A percentile compares a stretch with the other conserved stretches of the same genome.
phyloP scores from a whole-genome alignment of 2,113 vertebrate species.

The Petrocephalus microphthalmus region DNA sequence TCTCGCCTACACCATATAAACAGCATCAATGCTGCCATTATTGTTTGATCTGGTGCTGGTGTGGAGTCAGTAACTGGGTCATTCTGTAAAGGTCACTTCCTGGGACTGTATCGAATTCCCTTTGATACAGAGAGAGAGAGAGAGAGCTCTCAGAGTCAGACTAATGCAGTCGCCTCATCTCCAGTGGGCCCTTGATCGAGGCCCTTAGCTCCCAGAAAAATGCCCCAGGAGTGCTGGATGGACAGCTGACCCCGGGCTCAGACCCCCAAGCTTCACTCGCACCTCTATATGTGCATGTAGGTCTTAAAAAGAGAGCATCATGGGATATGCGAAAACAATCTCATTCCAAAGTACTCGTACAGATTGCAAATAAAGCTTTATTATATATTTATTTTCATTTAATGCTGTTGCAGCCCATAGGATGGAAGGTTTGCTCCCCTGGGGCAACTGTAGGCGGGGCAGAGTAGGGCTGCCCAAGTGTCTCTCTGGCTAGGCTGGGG shows the following conservation, averaged over 20 bases:
- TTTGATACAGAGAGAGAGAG: slow-evolving; percentile 22
- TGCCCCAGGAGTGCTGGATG: not conserved
- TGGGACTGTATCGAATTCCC: not conserved
- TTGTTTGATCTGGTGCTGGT: slow-evolving; percentile 42
- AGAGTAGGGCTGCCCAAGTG: not conserved
- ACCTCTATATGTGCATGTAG: not conserved
- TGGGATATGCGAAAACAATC: not conserved
- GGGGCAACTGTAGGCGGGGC: not conserved
- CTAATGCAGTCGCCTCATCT: not conserved
- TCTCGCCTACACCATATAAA: not conserved
- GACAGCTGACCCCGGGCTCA: not conserved
- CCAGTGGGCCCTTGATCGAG: not conserved
- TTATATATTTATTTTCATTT: not conserved
- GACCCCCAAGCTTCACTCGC: not conserved
- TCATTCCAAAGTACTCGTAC: not conserved
- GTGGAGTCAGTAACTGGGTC: slow-evolving; percentile 37
- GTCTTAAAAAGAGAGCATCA: not conserved
- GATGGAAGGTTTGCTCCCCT: not conserved
- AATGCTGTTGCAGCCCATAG: not conserved
- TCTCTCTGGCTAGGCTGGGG: not conserved
- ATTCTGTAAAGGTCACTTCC: slow-evolving; percentile 49
- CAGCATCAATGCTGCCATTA: slow-evolving; percentile 33
- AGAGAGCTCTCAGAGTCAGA: not conserved
- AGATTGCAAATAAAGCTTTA: not conserved
- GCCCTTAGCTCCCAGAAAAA: not conserved